phyloP scores from a whole-genome alignment of 2,888 invertebrate species.

The Agrotis ipsilon region DNA sequence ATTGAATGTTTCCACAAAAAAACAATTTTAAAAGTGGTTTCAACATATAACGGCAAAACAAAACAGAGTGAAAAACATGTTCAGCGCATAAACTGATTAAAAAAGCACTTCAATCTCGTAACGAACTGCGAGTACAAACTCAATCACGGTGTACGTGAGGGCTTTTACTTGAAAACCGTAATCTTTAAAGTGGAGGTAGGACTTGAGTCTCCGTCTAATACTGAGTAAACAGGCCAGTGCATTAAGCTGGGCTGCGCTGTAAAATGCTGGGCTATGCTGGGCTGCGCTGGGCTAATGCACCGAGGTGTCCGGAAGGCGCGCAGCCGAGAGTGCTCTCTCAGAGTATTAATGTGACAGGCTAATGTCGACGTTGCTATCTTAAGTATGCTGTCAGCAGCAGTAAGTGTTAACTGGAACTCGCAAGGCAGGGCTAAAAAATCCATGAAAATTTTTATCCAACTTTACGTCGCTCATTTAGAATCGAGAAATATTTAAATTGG shows the following conservation, averaged over 20 bases:
- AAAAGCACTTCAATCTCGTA: conserved; percentile 42
- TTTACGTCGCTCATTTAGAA: too few species aligned
- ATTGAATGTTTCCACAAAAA: neutral
- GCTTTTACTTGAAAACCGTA: conserved; percentile 49
- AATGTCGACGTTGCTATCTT: conserved; percentile 6
- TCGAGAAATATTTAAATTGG: too few species aligned
- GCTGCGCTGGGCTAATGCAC: conserved; percentile 43
- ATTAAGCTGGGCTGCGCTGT: conserved; percentile 44
- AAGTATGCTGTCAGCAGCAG: conserved; percentile 15
- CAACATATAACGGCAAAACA: neutral
- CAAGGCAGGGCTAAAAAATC: neutral
- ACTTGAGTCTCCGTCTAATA: conserved; percentile 31
- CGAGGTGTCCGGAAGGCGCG: conserved; percentile 43
- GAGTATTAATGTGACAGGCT: conserved; percentile 40
- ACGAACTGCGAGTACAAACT: conserved; percentile 45
- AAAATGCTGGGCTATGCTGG: conserved; percentile 20
- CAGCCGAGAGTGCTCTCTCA: conserved; percentile 21
- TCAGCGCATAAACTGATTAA: conserved; percentile 33
- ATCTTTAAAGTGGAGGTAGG: conserved; percentile 31
- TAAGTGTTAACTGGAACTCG: neutral
- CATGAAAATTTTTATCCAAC: too few species aligned
- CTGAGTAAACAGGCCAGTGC: conserved; percentile 51
- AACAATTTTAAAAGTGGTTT: neutral
- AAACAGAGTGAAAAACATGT: conserved; percentile 9
- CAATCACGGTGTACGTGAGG: conserved; percentile 31